A percentile compares a stretch with the other conserved stretches of the same genome.
Conservation (phyloP, 1,140 invertebrate species). For the Camponotus floridanus region DNA sequence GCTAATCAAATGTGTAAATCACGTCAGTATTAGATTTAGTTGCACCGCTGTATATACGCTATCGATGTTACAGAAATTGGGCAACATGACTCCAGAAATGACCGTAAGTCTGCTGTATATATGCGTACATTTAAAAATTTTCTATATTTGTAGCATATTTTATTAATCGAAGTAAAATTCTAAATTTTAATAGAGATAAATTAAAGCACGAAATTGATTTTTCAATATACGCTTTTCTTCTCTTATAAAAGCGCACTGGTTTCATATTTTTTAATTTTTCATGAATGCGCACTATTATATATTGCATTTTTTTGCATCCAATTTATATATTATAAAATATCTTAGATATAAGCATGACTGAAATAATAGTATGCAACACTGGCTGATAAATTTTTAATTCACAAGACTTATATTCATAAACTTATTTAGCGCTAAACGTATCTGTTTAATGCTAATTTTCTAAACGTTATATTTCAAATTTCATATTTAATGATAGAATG, state of each 20-base stretch:
- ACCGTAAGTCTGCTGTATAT: slow-evolving; percentile 91
- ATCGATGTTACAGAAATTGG: slow-evolving; percentile 93
- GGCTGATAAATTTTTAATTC: neutral
- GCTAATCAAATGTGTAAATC: slow-evolving; percentile 40
- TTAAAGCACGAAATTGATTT: slow-evolving; percentile 3
- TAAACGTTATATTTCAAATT: neutral
- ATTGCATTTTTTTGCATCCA: neutral
- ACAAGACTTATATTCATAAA: neutral
- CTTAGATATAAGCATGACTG: slow-evolving; percentile 14
- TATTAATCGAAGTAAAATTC: neutral
- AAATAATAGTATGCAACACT: slow-evolving; percentile 14
- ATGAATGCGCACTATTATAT: neutral
- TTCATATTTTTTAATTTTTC: neutral
- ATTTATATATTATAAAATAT: slow-evolving; percentile 7
- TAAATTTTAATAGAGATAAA: slow-evolving; percentile 8
- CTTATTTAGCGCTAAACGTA: neutral
- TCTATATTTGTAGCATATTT: slow-evolving; percentile 3
- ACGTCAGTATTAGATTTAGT: slow-evolving; percentile 65
- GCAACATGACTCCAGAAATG: slow-evolving; percentile 93
- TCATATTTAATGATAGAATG: neutral
- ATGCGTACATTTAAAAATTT: slow-evolving; percentile 71
- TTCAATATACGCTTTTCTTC: too few relatives aligned
- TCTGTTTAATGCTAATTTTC: neutral
- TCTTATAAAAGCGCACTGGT: neutral
- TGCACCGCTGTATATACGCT: slow-evolving; percentile 85